Evolutionary conservation across 2,888 invertebrate genomes (phyloP).

Genomic region (Lithophane ornitopus): DNA sequence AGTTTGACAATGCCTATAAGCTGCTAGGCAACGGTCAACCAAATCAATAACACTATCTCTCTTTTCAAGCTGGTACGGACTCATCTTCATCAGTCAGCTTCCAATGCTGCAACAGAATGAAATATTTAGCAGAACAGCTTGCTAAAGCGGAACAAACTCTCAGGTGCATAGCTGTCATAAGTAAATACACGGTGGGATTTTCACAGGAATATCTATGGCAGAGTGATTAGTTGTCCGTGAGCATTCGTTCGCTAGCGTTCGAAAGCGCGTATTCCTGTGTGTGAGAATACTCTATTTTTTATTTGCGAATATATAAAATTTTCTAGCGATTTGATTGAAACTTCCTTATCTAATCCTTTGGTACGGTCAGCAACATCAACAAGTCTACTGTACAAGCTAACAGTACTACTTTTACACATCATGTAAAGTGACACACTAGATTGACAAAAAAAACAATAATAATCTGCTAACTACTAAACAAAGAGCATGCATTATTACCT

Average conservation of each 20-base stretch:
- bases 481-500: neutral
- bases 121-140: conserved; percentile 78
- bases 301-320: neutral
- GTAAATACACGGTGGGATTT: neutral
- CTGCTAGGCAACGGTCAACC: neutral
- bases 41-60: neutral
- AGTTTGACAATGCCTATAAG: neutral
- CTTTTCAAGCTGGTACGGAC: conserved; percentile 45
- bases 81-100: conserved; percentile 71
- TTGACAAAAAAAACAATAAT: neutral
- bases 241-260: neutral
- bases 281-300: neutral
- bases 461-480: neutral
- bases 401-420: neutral
- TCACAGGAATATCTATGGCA: neutral
- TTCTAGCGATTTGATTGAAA: neutral
- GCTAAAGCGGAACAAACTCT: conserved; percentile 78
- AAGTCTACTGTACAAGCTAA: neutral
- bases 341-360: neutral
- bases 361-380: too few relatives aligned
- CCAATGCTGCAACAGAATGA: conserved; percentile 82
- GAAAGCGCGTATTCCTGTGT: too few relatives aligned
- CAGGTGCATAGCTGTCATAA: conserved; percentile 70
- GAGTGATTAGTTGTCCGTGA: neutral
- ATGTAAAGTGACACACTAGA: neutral